These are phyloP conservation scores for Drosophila novamexicana DNA, from an alignment of 1,140 invertebrate genomes.

Conservation along the genomic window DNA sequence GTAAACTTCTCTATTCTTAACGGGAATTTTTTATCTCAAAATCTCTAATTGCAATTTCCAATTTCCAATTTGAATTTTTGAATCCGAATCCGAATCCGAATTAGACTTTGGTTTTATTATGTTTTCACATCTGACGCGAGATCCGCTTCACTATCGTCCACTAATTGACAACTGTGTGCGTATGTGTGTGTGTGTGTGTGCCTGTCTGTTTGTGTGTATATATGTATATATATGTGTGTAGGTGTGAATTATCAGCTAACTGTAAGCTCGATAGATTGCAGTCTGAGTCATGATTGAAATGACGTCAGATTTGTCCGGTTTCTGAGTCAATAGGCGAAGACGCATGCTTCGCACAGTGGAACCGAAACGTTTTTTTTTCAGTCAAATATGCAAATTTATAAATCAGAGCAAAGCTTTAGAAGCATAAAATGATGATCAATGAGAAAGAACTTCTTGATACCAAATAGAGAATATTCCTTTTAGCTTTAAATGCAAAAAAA, in stretches of 20 bases:
- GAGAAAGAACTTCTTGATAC: no score
- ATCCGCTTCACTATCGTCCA: slow-evolving; percentile 29
- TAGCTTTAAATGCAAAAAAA: no score
- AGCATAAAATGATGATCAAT: no score
- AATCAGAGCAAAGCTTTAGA: no score
- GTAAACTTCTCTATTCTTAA: slow-evolving; percentile 77
- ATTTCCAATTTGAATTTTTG: slow-evolving; percentile 4
- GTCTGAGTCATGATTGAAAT: slow-evolving; percentile 47
- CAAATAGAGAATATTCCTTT: no score
- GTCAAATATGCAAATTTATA: no score
- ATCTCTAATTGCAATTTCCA: background rate
- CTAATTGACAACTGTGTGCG: slow-evolving; percentile 20
- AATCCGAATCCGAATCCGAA: background rate
- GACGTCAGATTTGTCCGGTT: slow-evolving; percentile 38
- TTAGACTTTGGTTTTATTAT: background rate
- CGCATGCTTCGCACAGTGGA: background rate
- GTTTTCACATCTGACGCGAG: slow-evolving; percentile 6
- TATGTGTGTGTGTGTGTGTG: background rate
- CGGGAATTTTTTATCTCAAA: background rate
- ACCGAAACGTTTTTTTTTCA: no score
- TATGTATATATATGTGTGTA: slow-evolving; percentile 2
- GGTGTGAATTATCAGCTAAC: slow-evolving; percentile 26
- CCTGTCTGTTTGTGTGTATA: background rate
- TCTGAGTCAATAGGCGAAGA: background rate
- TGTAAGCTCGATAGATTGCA: slow-evolving; percentile 16